These are phyloP conservation scores for Myrmophylax atrothorax DNA, from an alignment of 2,113 vertebrate genomes.

Conservation along the genomic window DNA sequence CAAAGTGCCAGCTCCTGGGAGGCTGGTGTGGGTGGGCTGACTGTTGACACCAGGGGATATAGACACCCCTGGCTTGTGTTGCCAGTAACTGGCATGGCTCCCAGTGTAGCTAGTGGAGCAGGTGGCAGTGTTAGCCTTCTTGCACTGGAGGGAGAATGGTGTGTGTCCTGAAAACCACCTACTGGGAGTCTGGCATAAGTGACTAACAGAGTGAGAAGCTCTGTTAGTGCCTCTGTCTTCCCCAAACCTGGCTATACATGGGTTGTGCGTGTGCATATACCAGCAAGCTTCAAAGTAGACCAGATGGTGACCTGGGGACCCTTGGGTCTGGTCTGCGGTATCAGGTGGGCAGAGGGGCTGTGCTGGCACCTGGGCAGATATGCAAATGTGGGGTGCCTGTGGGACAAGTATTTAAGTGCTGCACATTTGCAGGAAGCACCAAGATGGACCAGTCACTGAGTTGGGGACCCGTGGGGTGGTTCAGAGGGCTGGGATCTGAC, in stretches of 20 bases:
- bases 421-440: background rate
- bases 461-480: background rate
- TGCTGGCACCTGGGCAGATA: background rate
- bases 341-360: background rate
- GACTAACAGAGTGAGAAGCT: background rate
- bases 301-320: too few species aligned
- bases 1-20: background rate
- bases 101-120: background rate
- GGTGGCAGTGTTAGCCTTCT: background rate
- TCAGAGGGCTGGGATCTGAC: background rate
- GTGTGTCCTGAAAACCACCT: background rate
- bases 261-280: background rate
- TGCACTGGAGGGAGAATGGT: background rate
- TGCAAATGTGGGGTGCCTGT: background rate
- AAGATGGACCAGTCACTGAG: background rate
- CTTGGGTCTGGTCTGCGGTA: background rate
- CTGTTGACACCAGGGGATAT: background rate
- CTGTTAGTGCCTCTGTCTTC: background rate
- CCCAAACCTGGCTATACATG: background rate
- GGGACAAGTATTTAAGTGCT: background rate
- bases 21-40: background rate
- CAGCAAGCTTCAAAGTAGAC: background rate
- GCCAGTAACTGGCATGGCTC: background rate
- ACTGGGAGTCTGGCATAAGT: background rate
- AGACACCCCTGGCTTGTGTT: background rate